Evolutionary conservation across 2,888 invertebrate genomes (phyloP).

Genomic region (Cistogaster globosa): DNA sequence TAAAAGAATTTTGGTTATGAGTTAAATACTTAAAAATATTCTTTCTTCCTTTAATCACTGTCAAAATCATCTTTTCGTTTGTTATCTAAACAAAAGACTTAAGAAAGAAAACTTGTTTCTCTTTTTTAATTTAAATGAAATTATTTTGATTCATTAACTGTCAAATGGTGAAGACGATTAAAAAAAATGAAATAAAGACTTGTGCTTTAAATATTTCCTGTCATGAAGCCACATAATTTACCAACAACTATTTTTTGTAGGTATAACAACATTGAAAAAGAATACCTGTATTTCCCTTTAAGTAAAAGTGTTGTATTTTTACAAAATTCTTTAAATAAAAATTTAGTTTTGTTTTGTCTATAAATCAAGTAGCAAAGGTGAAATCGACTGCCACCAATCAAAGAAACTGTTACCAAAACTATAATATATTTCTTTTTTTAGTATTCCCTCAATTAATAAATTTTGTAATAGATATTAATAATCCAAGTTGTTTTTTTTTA

Average conservation of each 20-base stretch:
- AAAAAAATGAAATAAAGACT: slow-evolving; percentile 13
- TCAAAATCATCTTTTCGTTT: too few species aligned
- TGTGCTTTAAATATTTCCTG: slow-evolving; percentile 54
- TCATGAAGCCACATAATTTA: slow-evolving; percentile 17
- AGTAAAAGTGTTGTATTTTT: neutral
- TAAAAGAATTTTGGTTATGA: too few species aligned
- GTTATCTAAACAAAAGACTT: slow-evolving; percentile 34
- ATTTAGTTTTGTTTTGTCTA: slow-evolving; percentile 30
- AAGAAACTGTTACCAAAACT: slow-evolving; percentile 7
- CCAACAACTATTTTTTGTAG: neutral
- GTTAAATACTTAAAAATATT: too few species aligned
- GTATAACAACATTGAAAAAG: neutral
- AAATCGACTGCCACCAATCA: slow-evolving; percentile 48
- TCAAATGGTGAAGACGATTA: neutral
- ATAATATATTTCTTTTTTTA: neutral
- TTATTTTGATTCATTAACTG: slow-evolving; percentile 18
- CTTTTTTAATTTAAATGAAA: neutral
- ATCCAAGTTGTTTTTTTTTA: too few species aligned
- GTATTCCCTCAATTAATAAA: slow-evolving; percentile 17
- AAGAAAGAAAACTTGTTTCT: slow-evolving; percentile 35
- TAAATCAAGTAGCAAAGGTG: slow-evolving; percentile 62
- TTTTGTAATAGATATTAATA: slow-evolving; percentile 22
- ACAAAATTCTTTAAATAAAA: slow-evolving; percentile 34
- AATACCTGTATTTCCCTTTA: slow-evolving; percentile 26
- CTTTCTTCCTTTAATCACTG: too few species aligned